Evolutionary conservation across 2,888 invertebrate species (phyloP).

Genomic region (Oscheius onirici): DNA sequence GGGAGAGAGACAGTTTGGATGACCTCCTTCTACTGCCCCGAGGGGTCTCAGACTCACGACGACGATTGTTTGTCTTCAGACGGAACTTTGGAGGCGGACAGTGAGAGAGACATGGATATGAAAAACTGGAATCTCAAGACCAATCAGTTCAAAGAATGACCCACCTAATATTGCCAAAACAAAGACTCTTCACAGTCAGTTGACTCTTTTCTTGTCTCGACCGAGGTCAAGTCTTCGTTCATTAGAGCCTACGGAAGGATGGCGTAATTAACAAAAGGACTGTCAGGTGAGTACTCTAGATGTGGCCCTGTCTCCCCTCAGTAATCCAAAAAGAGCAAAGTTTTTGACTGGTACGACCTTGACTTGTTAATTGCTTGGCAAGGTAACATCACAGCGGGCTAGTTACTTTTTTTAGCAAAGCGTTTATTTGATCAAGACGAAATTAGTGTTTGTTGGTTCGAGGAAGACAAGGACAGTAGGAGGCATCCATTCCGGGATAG

Average conservation of each 20-base stretch:
- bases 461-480: slow-evolving; percentile 50
- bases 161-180: background rate
- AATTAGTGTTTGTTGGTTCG: slow-evolving; percentile 7
- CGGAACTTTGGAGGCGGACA: slow-evolving; percentile 7
- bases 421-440: slow-evolving; percentile 4
- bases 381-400: background rate
- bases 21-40: slow-evolving; percentile 15
- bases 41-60: too few species aligned
- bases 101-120: background rate
- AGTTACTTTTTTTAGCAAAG: background rate
- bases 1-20: slow-evolving; percentile 1
- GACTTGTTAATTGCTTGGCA: slow-evolving; percentile 4
- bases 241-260: slow-evolving; percentile 1
- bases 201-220: slow-evolving; percentile 11
- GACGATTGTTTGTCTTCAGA: slow-evolving; percentile 28
- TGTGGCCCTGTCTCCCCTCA: background rate
- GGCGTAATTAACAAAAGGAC: background rate
- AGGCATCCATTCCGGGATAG: slow-evolving; percentile 40
- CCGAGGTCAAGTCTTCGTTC: slow-evolving; percentile 18
- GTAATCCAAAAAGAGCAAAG: background rate
- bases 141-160: too few species aligned
- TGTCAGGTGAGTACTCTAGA: background rate
- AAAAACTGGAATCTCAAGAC: background rate
- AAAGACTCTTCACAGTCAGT: slow-evolving; percentile 14
- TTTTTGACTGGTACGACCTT: slow-evolving; percentile 8